These are phyloP conservation scores for Chesias legatella DNA, from an alignment of 2,888 invertebrate species.

Conservation along the genomic window DNA sequence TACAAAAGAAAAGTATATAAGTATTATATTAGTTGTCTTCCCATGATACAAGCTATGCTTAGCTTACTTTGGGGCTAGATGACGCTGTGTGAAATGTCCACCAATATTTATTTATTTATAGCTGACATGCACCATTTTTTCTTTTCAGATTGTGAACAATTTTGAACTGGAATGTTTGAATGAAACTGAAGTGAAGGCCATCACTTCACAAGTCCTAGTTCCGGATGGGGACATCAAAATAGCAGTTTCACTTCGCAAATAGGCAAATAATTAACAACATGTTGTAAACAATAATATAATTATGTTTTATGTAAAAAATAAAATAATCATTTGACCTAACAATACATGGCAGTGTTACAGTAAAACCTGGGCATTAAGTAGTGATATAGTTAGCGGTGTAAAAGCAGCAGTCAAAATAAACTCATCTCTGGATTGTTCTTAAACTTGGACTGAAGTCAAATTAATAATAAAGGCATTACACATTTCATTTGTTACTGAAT, in stretches of 20 bases:
- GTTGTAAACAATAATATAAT: constrained; percentile 8
- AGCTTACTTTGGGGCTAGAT: no score
- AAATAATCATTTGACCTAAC: constrained; percentile 2
- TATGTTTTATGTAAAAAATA: constrained; percentile 7
- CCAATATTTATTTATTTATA: no score
- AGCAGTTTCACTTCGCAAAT: constrained; percentile 30
- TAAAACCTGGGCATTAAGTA: not conserved
- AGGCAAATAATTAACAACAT: constrained; percentile 10
- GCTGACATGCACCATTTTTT: constrained; percentile 8
- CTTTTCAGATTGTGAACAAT: constrained; percentile 75
- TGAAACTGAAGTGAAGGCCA: constrained; percentile 65
- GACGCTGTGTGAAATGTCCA: no score
- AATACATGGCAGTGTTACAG: constrained; percentile 13
- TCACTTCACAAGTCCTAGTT: constrained; percentile 78
- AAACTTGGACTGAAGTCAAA: no score
- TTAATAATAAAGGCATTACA: no score
- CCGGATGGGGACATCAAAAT: constrained; percentile 75
- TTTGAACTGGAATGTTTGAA: constrained; percentile 76
- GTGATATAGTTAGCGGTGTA: no score
- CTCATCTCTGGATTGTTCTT: no score
- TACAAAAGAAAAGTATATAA: no score
- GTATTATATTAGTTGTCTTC: no score
- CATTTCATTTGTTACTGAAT: no score
- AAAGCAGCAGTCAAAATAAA: no score
- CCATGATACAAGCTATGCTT: no score